Base-by-base conservation (phyloP, 2,888 invertebrate genomes). In the Sesamia inferens region DNA sequence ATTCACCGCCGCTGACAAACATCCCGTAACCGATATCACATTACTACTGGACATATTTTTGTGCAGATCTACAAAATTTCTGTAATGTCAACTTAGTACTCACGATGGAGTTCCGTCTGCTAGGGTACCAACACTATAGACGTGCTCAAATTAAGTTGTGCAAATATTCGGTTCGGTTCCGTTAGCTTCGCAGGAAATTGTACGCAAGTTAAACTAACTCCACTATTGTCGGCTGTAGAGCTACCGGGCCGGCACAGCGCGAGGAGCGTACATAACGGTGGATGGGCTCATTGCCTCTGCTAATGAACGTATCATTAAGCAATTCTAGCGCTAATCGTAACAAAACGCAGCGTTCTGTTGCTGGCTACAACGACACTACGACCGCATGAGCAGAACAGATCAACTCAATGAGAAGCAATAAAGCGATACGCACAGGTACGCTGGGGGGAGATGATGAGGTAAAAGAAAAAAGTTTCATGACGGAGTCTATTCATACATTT, bases 21-120 rank as follows among this genome's bases (percentile, higher is more conserved):
- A 39, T 51, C 22, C n/a, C 22, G 31, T 31, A 10, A 10, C 55
- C 55, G 24, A 31, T 31, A n/a, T 47, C 70, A 44, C 64, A 42
- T 64, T 55, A 44, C 39, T 47, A 47, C 51, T 48, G 54, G 70
- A 54, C 54, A 62, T 31, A 65, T 66, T 65, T 77, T 78, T 70
- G 58, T 57, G 57, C 24, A 62, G 62, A 70, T 54, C 22, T 66
- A 78, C 78, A 62, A 78, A 66, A 59, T 78, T 63, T 22, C 44
- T n/a, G 64, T 82, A 57, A 78, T 82, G 11, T 64, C 24, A 22
- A 70, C 51, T 57, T 61, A 42, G 68, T 62, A 77, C 19, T 19
- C 6, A 63, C 7, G 31, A n/a, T 51, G 22, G n/a, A 31, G 59
- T 39, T 44, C 24, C 14, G 14, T 16, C 44, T 31, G 24, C 2